Base-by-base conservation (phyloP, 2,797 vertebrate genomes). In the Galagoides demidoff region DNA sequence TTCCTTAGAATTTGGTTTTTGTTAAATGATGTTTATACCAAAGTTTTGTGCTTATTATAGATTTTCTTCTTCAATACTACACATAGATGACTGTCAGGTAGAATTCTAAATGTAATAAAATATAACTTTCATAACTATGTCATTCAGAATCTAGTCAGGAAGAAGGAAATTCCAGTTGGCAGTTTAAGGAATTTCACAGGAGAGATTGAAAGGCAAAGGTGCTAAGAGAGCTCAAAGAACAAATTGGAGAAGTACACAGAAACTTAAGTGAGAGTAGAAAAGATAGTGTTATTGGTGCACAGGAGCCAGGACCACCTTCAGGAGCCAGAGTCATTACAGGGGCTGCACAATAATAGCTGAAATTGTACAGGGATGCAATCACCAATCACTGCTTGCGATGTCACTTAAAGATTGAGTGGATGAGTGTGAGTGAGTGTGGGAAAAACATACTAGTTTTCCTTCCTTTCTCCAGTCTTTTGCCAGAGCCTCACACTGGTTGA, bases 81-180 rank as follows among this genome's bases (percentile, higher is more conserved):
- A 52, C 16, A 70, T 78, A 70, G 39, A 8, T 82, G 39, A 85
- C 88, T 90, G 86, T 64, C 83, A 78, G 74, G 49, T 61, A 59
- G 49, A 95, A 70, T 92, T 94, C 43, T 85, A 95, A 89, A 78
- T 90, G n/a, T 39, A 95, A 86, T 39, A 86, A 94, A 91, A 92
- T 66, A 95, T 37, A 79, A n/a, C n/a, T 93, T 90, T 39, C 27
- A 20, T 85, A 82, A 88, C 39, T 52, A 52, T 84, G 11, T 87
- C 70, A 92, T 64, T 73, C 31, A 90, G 76, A 89, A 7, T 78
- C n/a, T 77, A 78, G 61, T 82, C 57, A 90, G 43, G 45, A 76
- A 77, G 68, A 96, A 95, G 83, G 5, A 81, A 93, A 92, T 85
- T 84, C 64, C 37, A 49, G 20, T 11, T 85, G 43, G 39, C 61